phyloP scores from a whole-genome alignment of 2,888 invertebrate species.

The Caenorhabditis panamensis region DNA sequence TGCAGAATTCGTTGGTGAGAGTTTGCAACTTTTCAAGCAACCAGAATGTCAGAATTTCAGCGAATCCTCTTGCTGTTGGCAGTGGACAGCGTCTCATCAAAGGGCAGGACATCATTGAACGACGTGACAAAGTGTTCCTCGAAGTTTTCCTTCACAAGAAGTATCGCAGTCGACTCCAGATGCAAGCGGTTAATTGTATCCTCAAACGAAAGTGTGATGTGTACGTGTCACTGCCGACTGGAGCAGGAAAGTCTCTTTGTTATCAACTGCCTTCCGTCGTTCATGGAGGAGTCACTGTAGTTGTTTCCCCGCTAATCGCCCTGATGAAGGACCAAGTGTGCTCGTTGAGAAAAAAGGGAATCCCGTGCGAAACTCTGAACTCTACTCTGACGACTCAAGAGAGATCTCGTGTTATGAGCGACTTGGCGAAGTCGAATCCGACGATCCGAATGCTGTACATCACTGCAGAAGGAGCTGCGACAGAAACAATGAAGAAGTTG shows the following conservation, averaged over 20 bases:
- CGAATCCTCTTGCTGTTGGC: constrained; percentile 46
- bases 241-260: constrained; percentile 94
- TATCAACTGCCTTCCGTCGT: constrained; percentile 95
- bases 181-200: constrained; percentile 71
- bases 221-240: constrained; percentile 98
- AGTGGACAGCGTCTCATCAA: constrained; percentile 39
- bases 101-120: constrained; percentile 51
- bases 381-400: constrained; percentile 91
- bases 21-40: not conserved
- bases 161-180: constrained; percentile 72
- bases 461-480: constrained; percentile 96
- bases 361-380: constrained; percentile 92
- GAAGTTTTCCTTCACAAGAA: constrained; percentile 73
- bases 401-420: constrained; percentile 86
- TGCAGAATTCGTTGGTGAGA: constrained; percentile 34
- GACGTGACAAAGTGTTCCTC: constrained; percentile 59
- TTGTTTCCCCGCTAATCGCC: constrained; percentile 95
- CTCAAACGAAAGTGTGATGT: constrained; percentile 87
- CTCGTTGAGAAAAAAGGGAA: constrained; percentile 88
- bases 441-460: constrained; percentile 91
- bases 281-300: constrained; percentile 89
- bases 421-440: constrained; percentile 83
- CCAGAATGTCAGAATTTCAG: constrained; percentile 11
- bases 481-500: constrained; percentile 82
- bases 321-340: constrained; percentile 91